Percentiles rank a stretch among this genome's conserved stretches.
Conservation (phyloP, 2,888 invertebrate genomes). For the Metallyticus violacea region DNA sequence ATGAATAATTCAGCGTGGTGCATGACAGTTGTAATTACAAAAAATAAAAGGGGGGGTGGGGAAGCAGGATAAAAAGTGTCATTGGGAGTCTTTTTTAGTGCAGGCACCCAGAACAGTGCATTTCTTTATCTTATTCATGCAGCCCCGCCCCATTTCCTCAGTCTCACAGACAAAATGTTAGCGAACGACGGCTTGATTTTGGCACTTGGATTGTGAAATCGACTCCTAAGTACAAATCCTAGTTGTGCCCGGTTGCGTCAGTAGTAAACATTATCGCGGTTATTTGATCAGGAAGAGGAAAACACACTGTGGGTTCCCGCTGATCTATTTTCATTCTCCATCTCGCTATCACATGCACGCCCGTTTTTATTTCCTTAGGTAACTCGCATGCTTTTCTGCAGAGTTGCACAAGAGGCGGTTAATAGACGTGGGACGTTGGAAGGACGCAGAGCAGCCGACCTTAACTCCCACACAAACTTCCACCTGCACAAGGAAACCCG, state of each 20-base stretch:
- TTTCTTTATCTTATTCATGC: no score
- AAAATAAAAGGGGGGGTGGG: no score
- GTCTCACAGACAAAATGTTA: not conserved
- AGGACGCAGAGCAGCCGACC: not conserved
- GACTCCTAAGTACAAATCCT: not conserved
- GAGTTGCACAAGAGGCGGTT: not conserved
- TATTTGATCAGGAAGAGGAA: not conserved
- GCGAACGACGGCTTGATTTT: not conserved
- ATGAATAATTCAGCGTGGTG: no score
- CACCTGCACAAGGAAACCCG: not conserved
- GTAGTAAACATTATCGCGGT: not conserved
- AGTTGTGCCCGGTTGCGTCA: not conserved
- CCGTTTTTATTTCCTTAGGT: not conserved
- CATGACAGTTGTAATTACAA: no score
- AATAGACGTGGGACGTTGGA: not conserved
- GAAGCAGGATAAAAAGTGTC: no score
- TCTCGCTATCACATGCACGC: no score
- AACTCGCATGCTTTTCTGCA: not conserved
- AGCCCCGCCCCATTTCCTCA: not conserved
- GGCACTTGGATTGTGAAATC: not conserved
- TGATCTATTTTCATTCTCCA: not conserved
- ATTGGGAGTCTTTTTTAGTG: no score
- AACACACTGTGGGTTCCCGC: not conserved
- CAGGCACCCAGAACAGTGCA: no score
- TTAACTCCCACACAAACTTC: not conserved